Percentiles rank a stretch among this genome's conserved stretches.
Evolutionary conservation across 2,113 vertebrate species (phyloP).

Genomic region (Labeo catla): DNA sequence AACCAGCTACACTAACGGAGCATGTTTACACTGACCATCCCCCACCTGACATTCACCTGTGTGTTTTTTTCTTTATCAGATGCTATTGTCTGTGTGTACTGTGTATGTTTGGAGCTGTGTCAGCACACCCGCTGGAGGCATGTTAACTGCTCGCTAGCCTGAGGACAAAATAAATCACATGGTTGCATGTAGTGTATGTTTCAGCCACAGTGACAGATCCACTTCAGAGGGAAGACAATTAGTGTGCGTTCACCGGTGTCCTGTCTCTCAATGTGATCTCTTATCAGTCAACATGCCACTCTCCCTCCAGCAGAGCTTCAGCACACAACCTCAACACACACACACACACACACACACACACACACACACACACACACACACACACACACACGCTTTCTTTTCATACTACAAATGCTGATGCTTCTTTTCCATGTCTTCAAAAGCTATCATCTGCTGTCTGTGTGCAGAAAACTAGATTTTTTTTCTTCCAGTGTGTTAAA

Average conservation of each 20-base stretch:
- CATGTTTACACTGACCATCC: conserved; percentile 1
- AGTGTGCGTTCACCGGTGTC: conserved; percentile 33
- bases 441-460: neutral
- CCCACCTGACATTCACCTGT: conserved; percentile 23
- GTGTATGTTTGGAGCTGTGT: conserved; percentile 21
- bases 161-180: conserved; percentile 45
- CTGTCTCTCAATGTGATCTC: conserved; percentile 24
- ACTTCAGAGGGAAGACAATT: conserved; percentile 38
- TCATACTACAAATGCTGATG: conserved; percentile 34
- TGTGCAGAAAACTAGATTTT: neutral
- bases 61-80: neutral
- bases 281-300: conserved; percentile 67
- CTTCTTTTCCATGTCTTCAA: conserved; percentile 42
- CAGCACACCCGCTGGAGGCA: conserved; percentile 42
- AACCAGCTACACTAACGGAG: neutral
- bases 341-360: neutral
- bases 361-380: neutral
- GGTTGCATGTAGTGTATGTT: conserved; percentile 18
- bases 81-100: neutral
- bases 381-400: conserved; percentile 30
- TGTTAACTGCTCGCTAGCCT: conserved; percentile 40
- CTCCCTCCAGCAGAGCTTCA: conserved; percentile 32
- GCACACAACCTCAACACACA: neutral
- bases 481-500: no score
- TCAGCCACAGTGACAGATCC: conserved; percentile 33